Percentiles rank a stretch among this genome's conserved stretches.
phyloP scores from a whole-genome alignment of 2,113 vertebrate genomes.

The Ophthalmolycus amberensis region DNA sequence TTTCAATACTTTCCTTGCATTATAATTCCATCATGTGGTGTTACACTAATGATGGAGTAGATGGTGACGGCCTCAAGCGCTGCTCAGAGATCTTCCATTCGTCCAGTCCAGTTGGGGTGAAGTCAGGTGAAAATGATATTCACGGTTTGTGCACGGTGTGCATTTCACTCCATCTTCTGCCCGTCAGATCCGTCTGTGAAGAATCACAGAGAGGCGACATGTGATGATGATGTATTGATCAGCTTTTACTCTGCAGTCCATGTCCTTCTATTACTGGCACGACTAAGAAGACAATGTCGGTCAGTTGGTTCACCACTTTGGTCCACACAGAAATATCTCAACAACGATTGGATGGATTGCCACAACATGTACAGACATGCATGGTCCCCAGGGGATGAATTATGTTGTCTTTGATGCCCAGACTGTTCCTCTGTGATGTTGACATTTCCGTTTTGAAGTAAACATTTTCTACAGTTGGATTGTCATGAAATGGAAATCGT shows the following conservation, averaged over 20 bases:
- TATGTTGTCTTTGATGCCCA: not conserved
- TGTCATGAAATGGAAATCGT: not conserved
- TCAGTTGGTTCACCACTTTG: not conserved
- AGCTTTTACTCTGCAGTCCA: not conserved
- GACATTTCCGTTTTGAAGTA: not conserved
- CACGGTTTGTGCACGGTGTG: not conserved
- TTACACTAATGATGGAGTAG: constrained; percentile 43
- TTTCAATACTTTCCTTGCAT: constrained; percentile 30
- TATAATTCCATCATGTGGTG: constrained; percentile 38
- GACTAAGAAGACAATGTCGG: not conserved
- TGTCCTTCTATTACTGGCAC: not conserved
- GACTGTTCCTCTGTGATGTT: not conserved
- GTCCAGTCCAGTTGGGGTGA: constrained; percentile 28
- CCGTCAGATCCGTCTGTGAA: not conserved
- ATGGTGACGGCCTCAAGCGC: not conserved
- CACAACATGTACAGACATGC: not conserved
- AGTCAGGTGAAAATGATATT: constrained; percentile 29
- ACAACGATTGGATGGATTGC: not conserved
- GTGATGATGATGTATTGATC: not conserved
- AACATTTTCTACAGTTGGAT: not conserved
- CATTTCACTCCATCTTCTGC: constrained; percentile 2
- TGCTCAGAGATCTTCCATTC: constrained; percentile 28
- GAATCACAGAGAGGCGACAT: not conserved
- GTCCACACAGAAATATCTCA: not conserved
- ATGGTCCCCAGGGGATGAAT: not conserved